Conservation (phyloP, 2,113 vertebrate species). For the Atrichornis clamosus region DNA sequence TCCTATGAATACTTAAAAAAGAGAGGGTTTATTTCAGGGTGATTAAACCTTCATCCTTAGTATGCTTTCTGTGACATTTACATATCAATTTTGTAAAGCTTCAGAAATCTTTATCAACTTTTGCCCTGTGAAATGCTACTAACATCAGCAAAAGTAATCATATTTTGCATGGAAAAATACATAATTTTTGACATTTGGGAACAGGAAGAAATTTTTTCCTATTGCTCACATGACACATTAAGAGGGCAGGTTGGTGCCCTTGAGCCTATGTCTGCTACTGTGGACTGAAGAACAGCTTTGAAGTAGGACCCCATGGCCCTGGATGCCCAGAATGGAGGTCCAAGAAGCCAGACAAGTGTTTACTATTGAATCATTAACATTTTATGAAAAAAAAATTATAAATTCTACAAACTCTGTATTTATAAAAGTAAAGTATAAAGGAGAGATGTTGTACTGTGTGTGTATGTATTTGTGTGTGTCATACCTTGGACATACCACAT, state of each 20-base stretch:
- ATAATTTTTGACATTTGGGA: not conserved
- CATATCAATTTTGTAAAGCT: not conserved
- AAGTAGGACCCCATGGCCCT: not conserved
- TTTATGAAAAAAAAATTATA: not conserved
- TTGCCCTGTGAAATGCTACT: not conserved
- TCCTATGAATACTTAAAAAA: too few species aligned
- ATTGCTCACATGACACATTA: not conserved
- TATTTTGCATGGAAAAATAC: not conserved
- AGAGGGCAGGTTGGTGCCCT: not conserved
- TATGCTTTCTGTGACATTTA: not conserved
- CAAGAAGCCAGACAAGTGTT: not conserved
- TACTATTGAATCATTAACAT: not conserved
- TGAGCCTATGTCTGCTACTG: not conserved
- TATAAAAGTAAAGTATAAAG: not conserved
- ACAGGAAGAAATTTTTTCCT: not conserved
- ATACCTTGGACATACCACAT: not conserved
- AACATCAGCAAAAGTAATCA: not conserved
- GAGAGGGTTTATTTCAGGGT: too few species aligned
- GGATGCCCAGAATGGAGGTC: not conserved
- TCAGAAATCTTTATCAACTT: not conserved
- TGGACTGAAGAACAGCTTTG: not conserved
- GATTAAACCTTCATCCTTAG: not conserved
- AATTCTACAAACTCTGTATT: not conserved
- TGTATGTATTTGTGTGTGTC: not conserved
- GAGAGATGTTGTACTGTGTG: not conserved